phyloP scores from a whole-genome alignment of 92 coral and sea anemone species.

The Zoanthus solanderi region DNA sequence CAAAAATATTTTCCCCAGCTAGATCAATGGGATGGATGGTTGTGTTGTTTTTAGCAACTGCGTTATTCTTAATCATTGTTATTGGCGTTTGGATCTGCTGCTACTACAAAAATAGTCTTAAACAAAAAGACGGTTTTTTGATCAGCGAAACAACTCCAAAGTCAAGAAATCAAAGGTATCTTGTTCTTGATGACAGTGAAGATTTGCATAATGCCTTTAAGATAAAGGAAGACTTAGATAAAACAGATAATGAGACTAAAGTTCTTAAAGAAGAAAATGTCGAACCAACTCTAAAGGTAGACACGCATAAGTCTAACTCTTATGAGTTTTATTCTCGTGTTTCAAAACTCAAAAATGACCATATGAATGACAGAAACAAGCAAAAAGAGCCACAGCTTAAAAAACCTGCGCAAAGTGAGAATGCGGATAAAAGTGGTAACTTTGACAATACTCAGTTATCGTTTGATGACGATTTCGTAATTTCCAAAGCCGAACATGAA shows the following conservation, averaged over 20 bases:
- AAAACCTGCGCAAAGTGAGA: neutral
- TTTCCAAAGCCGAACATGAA: neutral
- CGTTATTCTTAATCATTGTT: neutral
- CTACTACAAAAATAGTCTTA: constrained; percentile 35
- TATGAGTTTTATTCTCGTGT: constrained; percentile 9
- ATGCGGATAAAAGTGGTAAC: neutral
- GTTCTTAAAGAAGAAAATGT: neutral
- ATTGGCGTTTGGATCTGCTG: constrained; percentile 34
- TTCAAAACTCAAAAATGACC: neutral
- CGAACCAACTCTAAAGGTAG: neutral
- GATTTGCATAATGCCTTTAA: neutral
- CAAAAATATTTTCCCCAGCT: constrained; percentile 5
- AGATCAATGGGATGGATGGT: neutral
- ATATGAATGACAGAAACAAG: no score
- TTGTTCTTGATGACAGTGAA: constrained; percentile 13
- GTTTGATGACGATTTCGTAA: constrained; percentile 27
- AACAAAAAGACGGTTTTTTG: constrained; percentile 16
- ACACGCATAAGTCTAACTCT: neutral
- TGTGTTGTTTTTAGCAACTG: neutral
- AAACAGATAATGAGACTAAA: neutral
- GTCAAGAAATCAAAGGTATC: neutral
- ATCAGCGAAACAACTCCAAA: neutral
- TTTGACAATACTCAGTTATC: constrained; percentile 5
- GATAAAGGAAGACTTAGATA: neutral
- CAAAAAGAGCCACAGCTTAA: neutral